Evolutionary conservation across 2,888 invertebrate genomes (phyloP), one percentile per base, ranked within the genome.

Genomic region (Chorisops tibialis): DNA sequence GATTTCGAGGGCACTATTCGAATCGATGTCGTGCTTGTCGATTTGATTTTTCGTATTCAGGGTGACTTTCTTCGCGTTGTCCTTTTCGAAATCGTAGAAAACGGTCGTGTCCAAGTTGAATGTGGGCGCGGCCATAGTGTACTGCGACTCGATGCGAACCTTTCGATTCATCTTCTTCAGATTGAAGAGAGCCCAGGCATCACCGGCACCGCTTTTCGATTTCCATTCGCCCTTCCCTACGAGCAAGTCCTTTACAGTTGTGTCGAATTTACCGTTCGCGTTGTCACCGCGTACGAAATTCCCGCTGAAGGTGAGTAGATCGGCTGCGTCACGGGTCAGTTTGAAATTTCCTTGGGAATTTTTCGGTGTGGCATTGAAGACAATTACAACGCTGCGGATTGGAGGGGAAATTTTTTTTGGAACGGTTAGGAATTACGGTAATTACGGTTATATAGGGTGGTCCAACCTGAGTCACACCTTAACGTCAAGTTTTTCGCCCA

Each of bases 81-180:
- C 85, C 70, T 87, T 87, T 52, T 85, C 86, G 64, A 82, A 87
- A 73, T 90, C 85, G 30, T 88, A 84, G 68, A 80, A 84, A 3
- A 92, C 56, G 48, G 85, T 87, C 0, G 86, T 69, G 49, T 85
- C 83, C 0, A 85, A 80, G 64, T 84, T 82, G 73, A 83, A 87
- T 1, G 81, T 81, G 0, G 85, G 84, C 0, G 84, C 81, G 54
- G 82, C 81, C 0, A 86, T 74, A 1, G 81, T 77, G 70, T 91
- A 83, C 54, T 85, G 85, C 0, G 85, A 80, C 45, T 84, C 85
- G 4, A 81, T 74, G 70, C 85, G 87, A 30, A 87, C 70, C 71
- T 85, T 85, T 54, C 85, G 82, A 64, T 83, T 81, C 19, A 81
- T 71, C 77, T 83, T 76, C 3, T 73, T 71, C 0, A 74, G 68